Conservation (phyloP, 2,888 invertebrate species). For the Archaeoteleia sp. region DNA sequence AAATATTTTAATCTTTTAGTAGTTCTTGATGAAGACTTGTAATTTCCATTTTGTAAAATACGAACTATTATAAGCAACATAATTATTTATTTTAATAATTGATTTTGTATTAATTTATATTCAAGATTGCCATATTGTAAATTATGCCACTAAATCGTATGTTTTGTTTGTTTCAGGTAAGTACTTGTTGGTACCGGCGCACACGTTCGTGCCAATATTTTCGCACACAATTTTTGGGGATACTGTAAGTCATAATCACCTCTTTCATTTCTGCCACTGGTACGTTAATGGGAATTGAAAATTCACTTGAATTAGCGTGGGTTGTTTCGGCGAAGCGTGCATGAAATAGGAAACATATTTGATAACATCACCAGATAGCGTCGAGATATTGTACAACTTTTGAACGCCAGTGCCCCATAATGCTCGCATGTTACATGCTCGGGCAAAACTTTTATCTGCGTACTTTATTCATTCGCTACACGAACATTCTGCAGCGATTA, state of each 20-base stretch:
- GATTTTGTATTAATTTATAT: too few species aligned
- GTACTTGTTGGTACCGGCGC: too few species aligned
- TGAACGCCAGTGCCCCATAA: background rate
- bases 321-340: constrained; percentile 8
- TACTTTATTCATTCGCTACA: constrained; percentile 9
- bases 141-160: too few species aligned
- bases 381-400: constrained; percentile 8
- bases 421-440: constrained; percentile 8
- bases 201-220: too few species aligned
- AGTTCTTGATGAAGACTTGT: too few species aligned
- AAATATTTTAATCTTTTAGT: too few species aligned
- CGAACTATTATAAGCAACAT: too few species aligned
- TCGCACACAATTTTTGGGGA: too few species aligned
- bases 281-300: constrained; percentile 8
- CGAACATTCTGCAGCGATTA: constrained; percentile 3
- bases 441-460: constrained; percentile 3
- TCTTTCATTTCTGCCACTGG: constrained; percentile 13
- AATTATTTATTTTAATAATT: too few species aligned
- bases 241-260: constrained; percentile 4
- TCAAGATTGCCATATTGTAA: too few species aligned
- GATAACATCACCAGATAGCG: constrained; percentile 7
- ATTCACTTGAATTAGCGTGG: constrained; percentile 6
- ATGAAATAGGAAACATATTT: constrained; percentile 12
- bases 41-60: too few species aligned
- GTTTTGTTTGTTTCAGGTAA: too few species aligned